Percentiles rank a stretch among this genome's conserved stretches.
Conservation (phyloP, 2,797 vertebrate genomes). For the Peromyscus aztecus region DNA sequence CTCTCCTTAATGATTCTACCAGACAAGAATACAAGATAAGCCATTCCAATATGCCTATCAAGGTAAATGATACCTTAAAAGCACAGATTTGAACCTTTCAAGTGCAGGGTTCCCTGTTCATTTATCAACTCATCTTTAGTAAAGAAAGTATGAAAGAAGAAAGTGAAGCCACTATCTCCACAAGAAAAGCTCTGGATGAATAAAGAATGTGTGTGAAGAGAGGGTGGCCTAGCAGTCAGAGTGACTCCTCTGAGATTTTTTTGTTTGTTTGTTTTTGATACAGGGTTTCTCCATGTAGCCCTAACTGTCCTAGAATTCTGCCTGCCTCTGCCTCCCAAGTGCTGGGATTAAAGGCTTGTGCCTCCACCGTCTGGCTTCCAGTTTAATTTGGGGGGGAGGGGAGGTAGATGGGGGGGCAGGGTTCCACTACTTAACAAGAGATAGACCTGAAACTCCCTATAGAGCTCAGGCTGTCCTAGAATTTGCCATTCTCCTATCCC, state of each 20-base stretch:
- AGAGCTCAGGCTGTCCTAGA: not conserved
- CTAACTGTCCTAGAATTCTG: not conserved
- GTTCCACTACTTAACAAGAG: not conserved
- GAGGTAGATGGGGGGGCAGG: no score
- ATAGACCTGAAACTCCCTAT: not conserved
- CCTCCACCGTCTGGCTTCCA: not conserved
- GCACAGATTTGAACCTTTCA: not conserved
- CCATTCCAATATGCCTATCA: not conserved
- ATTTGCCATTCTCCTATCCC: not conserved
- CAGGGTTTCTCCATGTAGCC: not conserved
- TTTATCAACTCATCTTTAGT: not conserved
- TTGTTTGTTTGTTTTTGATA: not conserved
- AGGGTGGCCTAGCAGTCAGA: not conserved
- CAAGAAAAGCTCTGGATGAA: not conserved
- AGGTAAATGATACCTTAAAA: not conserved
- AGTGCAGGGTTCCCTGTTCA: not conserved
- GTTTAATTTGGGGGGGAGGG: not conserved
- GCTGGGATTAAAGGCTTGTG: not conserved
- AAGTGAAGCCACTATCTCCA: not conserved
- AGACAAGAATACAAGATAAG: not conserved
- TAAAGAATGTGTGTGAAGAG: not conserved
- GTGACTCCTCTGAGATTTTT: not conserved
- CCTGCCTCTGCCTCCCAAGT: not conserved
- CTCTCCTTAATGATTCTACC: not conserved
- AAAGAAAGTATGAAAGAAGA: not conserved